Evolutionary conservation across 2,113 vertebrate species (phyloP), one percentile per base, ranked within the genome.

Genomic region (Indri indri): DNA sequence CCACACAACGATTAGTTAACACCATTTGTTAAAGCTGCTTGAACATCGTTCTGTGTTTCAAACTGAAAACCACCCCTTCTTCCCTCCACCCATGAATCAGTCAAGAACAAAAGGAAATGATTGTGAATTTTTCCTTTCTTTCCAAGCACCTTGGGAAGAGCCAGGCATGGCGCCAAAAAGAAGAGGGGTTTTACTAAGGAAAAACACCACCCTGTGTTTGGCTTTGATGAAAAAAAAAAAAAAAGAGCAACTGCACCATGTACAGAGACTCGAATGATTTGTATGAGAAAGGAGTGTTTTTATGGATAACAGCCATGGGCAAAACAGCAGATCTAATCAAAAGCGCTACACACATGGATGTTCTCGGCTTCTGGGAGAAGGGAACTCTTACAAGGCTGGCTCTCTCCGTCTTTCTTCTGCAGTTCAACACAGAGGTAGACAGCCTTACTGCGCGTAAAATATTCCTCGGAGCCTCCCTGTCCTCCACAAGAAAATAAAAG

Each of bases 271-370:
- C 73, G 94, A 97, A 97, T 96, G 97, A 97, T 98, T 97, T 98
- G 96, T 96, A 96, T 63, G 98, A 79, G 98, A 77, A 87, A 97
- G 97, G 97, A 90, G 98, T 82, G 89, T 98, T 98, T 98, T 97
- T 96, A 96, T 92, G 95, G 96, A 96, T 97, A 94, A 98, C 93
- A 97, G 98, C 98, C 98, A 98, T 88, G 97, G 98, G 98, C 98
- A 87, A 98, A 98, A 98, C 98, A 98, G 98, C 98, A 98, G 97
- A 98, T 98, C 98, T 98, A 98, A 98, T 98, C 98, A 98, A 98
- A 98, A 98, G 98, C 97, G 92, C 96, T 96, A 91, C 92, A 97
- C 40, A 91, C 86, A 92, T 92, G 98, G 97, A 98, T 98, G 98
- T 97, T 97, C 97, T 91, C 85, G n/a, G 98, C 97, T 94, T 25